phyloP scores from a whole-genome alignment of 1,140 invertebrate genomes.

The Hetaerina americana region DNA sequence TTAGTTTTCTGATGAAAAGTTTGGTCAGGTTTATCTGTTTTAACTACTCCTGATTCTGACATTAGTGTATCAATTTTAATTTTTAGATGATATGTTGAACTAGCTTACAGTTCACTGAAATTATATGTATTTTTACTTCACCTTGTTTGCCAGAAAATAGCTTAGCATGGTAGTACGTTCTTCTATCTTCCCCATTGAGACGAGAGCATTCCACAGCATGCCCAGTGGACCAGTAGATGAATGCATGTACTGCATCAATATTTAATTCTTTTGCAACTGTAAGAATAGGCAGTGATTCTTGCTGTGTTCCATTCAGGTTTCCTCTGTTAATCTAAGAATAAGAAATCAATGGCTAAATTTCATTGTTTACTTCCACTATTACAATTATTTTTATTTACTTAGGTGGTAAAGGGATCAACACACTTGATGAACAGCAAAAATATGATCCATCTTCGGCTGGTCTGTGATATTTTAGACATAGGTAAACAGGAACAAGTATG shows the following conservation, averaged over 20 bases:
- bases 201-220: conserved; percentile 63
- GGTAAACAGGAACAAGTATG: too few species aligned
- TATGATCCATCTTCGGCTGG: too few species aligned
- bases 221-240: conserved; percentile 78
- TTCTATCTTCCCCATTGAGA: conserved; percentile 61
- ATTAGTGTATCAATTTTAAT: too few species aligned
- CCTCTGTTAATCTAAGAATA: conserved; percentile 45
- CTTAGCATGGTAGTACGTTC: conserved; percentile 55
- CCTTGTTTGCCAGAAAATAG: conserved; percentile 66
- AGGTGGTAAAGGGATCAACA: conserved; percentile 7
- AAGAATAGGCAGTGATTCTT: conserved; percentile 62
- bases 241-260: conserved; percentile 66
- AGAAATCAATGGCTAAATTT: conserved; percentile 5
- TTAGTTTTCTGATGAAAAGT: too few species aligned
- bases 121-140: conserved; percentile 20
- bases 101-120: background rate
- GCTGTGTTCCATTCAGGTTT: conserved; percentile 48
- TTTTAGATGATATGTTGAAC: too few species aligned
- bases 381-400: background rate
- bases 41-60: too few species aligned
- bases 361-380: background rate
- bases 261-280: conserved; percentile 65
- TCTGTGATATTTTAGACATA: too few species aligned
- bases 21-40: too few species aligned
- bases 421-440: conserved; percentile 12